Evolutionary conservation across 1,140 invertebrate species (phyloP), one percentile per base, ranked within the genome.

Genomic region (Drosophila willistoni): DNA sequence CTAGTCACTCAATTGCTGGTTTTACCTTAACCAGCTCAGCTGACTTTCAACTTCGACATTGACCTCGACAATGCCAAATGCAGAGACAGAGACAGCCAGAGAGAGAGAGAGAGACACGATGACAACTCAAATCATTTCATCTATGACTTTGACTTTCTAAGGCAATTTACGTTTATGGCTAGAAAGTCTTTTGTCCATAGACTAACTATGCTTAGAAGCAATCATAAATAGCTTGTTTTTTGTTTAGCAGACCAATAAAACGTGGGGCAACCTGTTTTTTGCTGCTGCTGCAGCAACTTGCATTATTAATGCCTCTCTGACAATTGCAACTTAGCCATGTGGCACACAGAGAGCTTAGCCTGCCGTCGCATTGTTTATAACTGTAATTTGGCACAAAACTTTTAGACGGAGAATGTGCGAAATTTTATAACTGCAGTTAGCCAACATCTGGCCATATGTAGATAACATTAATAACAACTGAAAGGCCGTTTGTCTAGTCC

Each of bases 131-230:
- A 54, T 73, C 54, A 62, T 73, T 73, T 29, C 62, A 60, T 73
- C 59, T 71, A 39, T n/a, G 55, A 60, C 66, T 76, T 64, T 74
- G 82, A 85, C 81, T 85, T 85, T 86, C 82, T 81, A 86, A 78
- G 78, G 68, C 71, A 73, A 81, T 86, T 86, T 81, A 67, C 68
- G 63, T 77, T 77, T 71, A 86, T 72, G 78, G 68, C 82, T 85
- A 86, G 81, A 86, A 85, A 85, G 81, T 86, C 68, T 19, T 9
- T 51, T 56, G 39, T 22, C 47, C 44, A 12, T 51, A 51, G 44
- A 51, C 39, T 51, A 51, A 54, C 65, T 76, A 54, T 64, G 59
- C 65, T 70, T 70, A 70, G 36, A 71, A 85, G 79, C 68, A 85
- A 68, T 22, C 77, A 84, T 79, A 82, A 72, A 73, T 74, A 67